Percentiles rank a stretch among this genome's conserved stretches.
phyloP scores from a whole-genome alignment of 2,797 vertebrate species.

The Siniperca scherzeri region DNA sequence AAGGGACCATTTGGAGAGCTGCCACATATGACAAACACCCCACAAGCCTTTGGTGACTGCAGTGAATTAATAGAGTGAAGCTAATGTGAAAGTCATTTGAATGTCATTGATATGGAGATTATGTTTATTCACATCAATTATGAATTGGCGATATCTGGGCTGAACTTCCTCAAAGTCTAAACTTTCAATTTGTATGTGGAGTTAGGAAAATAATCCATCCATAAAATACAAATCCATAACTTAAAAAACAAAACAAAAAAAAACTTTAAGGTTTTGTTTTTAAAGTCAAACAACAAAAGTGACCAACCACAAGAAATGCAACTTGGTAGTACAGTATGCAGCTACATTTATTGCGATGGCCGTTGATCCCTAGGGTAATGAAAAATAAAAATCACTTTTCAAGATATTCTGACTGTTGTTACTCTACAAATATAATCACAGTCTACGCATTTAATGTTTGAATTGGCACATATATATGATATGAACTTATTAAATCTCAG shows the following conservation, averaged over 20 bases:
- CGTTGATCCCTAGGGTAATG: too few species aligned
- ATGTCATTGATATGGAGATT: constrained; percentile 69
- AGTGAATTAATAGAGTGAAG: constrained; percentile 49
- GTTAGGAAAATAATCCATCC: too few species aligned
- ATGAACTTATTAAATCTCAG: background rate
- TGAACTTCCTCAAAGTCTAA: constrained; percentile 39
- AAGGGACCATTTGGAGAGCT: constrained; percentile 55
- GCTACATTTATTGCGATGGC: background rate
- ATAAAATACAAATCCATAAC: background rate
- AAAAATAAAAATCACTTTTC: background rate
- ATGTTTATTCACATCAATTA: constrained; percentile 66
- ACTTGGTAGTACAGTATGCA: background rate
- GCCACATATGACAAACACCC: constrained; percentile 54
- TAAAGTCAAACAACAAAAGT: background rate
- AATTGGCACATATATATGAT: background rate
- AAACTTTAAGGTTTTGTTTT: background rate
- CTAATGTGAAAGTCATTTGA: constrained; percentile 60
- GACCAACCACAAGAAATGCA: background rate
- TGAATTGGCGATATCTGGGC: constrained; percentile 48
- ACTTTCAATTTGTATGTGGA: constrained; percentile 15
- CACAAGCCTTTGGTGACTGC: constrained; percentile 43
- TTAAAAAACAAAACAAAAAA: background rate
- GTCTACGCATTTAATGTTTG: background rate
- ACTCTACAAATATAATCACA: background rate
- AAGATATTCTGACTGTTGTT: background rate